These are phyloP conservation scores for Phengaris alcon DNA, from an alignment of 2,888 invertebrate genomes.

Conservation along the genomic window DNA sequence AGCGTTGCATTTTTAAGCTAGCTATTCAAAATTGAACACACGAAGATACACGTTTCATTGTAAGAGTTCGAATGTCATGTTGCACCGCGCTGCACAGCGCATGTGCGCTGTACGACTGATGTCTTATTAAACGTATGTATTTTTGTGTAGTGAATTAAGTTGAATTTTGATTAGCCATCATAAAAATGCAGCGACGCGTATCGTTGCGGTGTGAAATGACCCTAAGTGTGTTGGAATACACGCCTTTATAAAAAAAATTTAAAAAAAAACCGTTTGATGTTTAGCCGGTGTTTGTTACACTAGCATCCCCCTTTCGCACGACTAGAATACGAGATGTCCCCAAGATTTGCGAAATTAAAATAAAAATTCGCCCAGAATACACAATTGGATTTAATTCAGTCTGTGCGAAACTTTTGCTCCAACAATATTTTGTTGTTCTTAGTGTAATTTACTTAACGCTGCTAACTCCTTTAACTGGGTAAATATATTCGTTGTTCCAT, in stretches of 20 bases:
- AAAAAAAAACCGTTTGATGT: constrained; percentile 16
- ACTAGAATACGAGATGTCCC: constrained; percentile 24
- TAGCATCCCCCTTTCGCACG: constrained; percentile 27
- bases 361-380: constrained; percentile 16
- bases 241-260: too few relatives aligned
- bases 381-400: constrained; percentile 7
- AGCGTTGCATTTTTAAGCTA: too few relatives aligned
- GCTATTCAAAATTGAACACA: too few relatives aligned
- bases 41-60: too few relatives aligned
- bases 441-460: neutral
- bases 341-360: constrained; percentile 24
- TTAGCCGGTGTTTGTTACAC: constrained; percentile 27
- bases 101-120: too few relatives aligned
- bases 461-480: neutral
- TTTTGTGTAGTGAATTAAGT: too few relatives aligned
- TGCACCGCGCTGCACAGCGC: too few relatives aligned
- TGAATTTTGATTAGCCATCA: too few relatives aligned
- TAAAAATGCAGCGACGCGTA: too few relatives aligned
- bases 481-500: neutral
- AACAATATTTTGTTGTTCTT: neutral
- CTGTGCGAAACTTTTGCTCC: constrained; percentile 6
- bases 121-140: too few relatives aligned
- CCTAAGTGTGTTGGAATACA: neutral
- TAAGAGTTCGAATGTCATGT: too few relatives aligned
- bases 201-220: neutral